A percentile compares a stretch with the other conserved stretches of the same genome.
phyloP scores from a whole-genome alignment of 2,113 vertebrate species.

The Embiotoca jacksoni region DNA sequence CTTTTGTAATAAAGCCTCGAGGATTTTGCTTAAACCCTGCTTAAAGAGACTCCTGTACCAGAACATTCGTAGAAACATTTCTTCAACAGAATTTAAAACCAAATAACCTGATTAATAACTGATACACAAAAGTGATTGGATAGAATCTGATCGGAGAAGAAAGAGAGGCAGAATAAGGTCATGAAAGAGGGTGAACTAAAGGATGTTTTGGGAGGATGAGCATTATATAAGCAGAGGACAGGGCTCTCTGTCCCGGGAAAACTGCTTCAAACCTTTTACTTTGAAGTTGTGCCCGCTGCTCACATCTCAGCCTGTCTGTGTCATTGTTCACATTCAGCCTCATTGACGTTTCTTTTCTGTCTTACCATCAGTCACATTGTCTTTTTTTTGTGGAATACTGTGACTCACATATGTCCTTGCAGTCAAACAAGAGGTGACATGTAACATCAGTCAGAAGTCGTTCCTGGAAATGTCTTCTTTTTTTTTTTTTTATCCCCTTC shows the following conservation, averaged over 20 bases:
- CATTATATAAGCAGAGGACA: slow-evolving; percentile 34
- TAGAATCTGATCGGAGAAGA: background rate
- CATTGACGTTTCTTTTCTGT: background rate
- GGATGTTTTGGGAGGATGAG: slow-evolving; percentile 8
- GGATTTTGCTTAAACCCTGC: background rate
- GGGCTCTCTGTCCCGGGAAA: slow-evolving; percentile 49
- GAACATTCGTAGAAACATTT: slow-evolving; percentile 7
- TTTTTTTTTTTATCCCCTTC: background rate
- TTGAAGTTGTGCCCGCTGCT: slow-evolving; percentile 47
- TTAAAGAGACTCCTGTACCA: background rate
- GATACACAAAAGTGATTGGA: background rate
- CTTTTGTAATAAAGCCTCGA: background rate
- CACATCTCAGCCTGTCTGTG: background rate
- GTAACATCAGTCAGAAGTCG: background rate
- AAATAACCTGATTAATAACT: slow-evolving; percentile 1
- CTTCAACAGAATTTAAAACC: background rate
- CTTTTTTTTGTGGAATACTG: background rate
- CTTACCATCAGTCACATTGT: background rate
- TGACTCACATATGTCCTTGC: background rate
- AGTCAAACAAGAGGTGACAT: background rate
- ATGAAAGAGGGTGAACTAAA: slow-evolving; percentile 8
- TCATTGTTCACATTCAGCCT: slow-evolving; percentile 8
- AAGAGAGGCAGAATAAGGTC: background rate
- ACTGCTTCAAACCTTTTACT: slow-evolving; percentile 48
- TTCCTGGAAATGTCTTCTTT: background rate